phyloP scores from a whole-genome alignment of 2,888 invertebrate genomes.

The Eledona agricola region DNA sequence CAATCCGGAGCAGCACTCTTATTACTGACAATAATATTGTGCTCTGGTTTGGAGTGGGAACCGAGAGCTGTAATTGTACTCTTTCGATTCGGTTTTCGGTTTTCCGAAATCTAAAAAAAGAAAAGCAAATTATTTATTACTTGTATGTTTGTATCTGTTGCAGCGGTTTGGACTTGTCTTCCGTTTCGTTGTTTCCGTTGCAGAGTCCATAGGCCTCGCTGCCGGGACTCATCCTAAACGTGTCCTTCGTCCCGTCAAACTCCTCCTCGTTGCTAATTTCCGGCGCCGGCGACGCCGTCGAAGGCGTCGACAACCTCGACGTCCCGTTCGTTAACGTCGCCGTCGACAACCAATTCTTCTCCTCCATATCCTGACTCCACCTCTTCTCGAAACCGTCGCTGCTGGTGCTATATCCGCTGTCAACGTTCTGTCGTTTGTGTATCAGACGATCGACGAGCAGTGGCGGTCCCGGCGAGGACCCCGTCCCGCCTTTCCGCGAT shows the following conservation, averaged over 20 bases:
- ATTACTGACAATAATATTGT: too few relatives aligned
- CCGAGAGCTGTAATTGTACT: too few relatives aligned
- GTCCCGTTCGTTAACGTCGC: conserved; percentile 55
- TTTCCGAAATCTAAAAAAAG: too few relatives aligned
- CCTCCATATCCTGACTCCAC: conserved; percentile 79
- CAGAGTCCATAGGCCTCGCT: conserved; percentile 53
- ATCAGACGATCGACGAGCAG: conserved; percentile 61
- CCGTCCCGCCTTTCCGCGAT: conserved; percentile 64
- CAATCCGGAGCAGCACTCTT: too few relatives aligned
- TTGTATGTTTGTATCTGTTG: conserved; percentile 80
- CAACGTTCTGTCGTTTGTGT: conserved; percentile 79
- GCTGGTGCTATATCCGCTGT: conserved; percentile 89
- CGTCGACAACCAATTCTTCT: conserved; percentile 57
- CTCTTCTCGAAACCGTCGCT: conserved; percentile 83
- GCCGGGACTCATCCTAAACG: conserved; percentile 64
- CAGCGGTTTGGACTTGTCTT: conserved; percentile 72
- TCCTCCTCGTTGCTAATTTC: conserved; percentile 54
- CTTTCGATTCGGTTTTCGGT: too few relatives aligned
- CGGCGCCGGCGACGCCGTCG: conserved; percentile 68
- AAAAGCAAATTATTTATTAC: too few relatives aligned
- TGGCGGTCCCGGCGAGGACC: conserved; percentile 60
- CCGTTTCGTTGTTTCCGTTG: conserved; percentile 67
- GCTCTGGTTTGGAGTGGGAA: too few relatives aligned
- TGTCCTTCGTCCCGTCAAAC: conserved; percentile 41
- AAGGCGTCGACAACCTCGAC: conserved; percentile 66